Evolutionary conservation across 2,888 invertebrate genomes (phyloP).

Genomic region (Drosophila prostipennis): DNA sequence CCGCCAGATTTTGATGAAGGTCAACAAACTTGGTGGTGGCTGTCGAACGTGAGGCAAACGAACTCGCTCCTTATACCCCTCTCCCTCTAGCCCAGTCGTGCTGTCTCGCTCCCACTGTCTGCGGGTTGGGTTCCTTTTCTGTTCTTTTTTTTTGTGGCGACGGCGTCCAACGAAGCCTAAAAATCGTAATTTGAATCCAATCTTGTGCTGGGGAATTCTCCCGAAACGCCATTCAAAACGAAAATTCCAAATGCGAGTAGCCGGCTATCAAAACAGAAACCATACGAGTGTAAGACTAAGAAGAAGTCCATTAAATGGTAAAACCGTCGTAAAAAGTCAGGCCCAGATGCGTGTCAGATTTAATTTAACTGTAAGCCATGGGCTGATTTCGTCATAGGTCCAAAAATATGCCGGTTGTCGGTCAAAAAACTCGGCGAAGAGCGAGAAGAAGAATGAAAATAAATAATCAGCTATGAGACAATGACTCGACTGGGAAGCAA

Average conservation of each 20-base stretch:
- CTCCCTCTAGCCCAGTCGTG: slow-evolving; percentile 9
- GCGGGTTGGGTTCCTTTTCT: slow-evolving; percentile 10
- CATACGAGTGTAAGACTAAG: slow-evolving; percentile 60
- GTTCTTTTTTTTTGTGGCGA: slow-evolving; percentile 46
- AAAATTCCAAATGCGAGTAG: slow-evolving; percentile 34
- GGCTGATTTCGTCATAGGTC: slow-evolving; percentile 65
- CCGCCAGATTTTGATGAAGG: slow-evolving; percentile 61
- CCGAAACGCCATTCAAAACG: slow-evolving; percentile 23
- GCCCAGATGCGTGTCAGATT: slow-evolving; percentile 61
- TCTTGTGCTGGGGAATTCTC: slow-evolving; percentile 69
- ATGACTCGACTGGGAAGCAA: slow-evolving; percentile 27
- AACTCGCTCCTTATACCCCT: slow-evolving; percentile 45
- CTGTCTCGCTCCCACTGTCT: slow-evolving; percentile 5
- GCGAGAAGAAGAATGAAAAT: slow-evolving; percentile 6
- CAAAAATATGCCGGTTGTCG: slow-evolving; percentile 63
- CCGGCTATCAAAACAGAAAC: slow-evolving; percentile 77
- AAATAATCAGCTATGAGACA: slow-evolving; percentile 56
- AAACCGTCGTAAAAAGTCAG: slow-evolving; percentile 39
- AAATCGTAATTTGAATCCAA: slow-evolving; percentile 79
- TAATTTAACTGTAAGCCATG: slow-evolving; percentile 49
- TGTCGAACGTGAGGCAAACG: slow-evolving; percentile 61
- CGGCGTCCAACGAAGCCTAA: slow-evolving; percentile 70
- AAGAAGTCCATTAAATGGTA: slow-evolving; percentile 50
- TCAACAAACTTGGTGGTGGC: slow-evolving; percentile 76
- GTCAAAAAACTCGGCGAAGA: slow-evolving; percentile 57